These are phyloP conservation scores for Notiomystis cincta DNA, from an alignment of 2,113 vertebrate genomes.

Conservation along the genomic window DNA sequence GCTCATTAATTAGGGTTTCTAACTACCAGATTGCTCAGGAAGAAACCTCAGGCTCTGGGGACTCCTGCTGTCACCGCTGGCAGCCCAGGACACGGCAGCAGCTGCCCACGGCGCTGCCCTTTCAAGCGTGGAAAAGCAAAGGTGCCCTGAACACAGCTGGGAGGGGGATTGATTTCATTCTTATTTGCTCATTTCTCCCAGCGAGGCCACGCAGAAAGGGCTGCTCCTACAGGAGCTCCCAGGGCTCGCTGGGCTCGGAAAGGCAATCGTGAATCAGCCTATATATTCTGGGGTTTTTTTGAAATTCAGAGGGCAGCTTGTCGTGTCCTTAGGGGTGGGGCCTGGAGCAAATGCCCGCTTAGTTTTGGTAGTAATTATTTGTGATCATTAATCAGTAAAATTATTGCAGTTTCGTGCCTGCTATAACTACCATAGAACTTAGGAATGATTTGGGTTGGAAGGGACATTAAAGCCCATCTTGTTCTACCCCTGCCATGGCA, in stretches of 20 bases:
- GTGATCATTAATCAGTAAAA: neutral
- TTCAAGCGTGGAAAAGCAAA: neutral
- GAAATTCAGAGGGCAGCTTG: neutral
- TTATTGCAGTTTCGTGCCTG: neutral
- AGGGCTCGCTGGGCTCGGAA: fast-evolving
- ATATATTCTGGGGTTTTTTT: neutral
- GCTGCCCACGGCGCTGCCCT: fast-evolving
- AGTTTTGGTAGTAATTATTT: neutral
- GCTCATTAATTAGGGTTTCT: constrained; percentile 17
- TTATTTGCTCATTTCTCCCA: neutral
- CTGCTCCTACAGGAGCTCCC: neutral
- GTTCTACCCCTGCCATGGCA: neutral
- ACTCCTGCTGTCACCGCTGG: neutral
- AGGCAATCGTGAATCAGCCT: neutral
- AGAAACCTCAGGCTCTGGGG: neutral
- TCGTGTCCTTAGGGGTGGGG: too few relatives aligned
- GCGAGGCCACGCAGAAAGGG: fast-evolving
- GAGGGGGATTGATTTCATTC: neutral
- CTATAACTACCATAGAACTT: neutral
- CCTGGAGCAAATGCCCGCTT: fast-evolving
- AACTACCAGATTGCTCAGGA: neutral
- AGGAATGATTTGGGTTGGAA: neutral
- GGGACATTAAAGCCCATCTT: fast-evolving
- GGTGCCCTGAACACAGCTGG: neutral
- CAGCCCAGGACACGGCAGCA: neutral